Conservation (phyloP, 1,140 invertebrate genomes). For the Pinna nobilis region DNA sequence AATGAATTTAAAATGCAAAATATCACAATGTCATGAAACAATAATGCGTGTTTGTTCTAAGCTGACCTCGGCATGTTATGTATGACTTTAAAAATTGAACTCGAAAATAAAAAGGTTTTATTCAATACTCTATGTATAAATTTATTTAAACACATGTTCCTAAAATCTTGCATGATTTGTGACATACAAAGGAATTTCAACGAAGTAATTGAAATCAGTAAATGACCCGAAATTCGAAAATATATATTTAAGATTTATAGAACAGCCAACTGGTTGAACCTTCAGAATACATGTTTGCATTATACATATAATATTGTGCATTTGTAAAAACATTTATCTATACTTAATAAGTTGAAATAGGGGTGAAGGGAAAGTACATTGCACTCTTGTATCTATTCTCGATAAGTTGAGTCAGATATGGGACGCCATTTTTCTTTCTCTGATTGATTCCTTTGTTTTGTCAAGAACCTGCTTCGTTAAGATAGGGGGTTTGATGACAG, state of each 20-base stretch:
- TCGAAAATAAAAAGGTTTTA: slow-evolving; percentile 11
- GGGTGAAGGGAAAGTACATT: too few relatives aligned
- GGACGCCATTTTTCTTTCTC: too few relatives aligned
- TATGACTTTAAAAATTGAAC: slow-evolving; percentile 17
- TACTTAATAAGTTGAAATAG: too few relatives aligned
- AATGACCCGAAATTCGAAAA: neutral
- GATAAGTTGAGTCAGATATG: too few relatives aligned
- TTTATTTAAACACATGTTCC: slow-evolving; percentile 4
- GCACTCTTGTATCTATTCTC: too few relatives aligned
- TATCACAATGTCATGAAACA: slow-evolving; percentile 3
- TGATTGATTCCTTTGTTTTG: too few relatives aligned
- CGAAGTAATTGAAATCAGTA: neutral
- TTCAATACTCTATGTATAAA: slow-evolving; percentile 1
- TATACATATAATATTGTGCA: too few relatives aligned
- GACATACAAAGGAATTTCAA: neutral
- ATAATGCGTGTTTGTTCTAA: slow-evolving; percentile 1
- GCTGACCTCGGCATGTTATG: slow-evolving; percentile 5
- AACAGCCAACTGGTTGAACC: too few relatives aligned
- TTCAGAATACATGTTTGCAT: too few relatives aligned
- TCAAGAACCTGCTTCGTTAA: too few relatives aligned
- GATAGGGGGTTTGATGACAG: too few relatives aligned
- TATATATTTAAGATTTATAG: neutral
- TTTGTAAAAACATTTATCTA: too few relatives aligned
- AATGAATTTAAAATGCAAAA: slow-evolving; percentile 3
- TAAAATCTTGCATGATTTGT: neutral